Evolutionary conservation across 2,797 vertebrate species (phyloP).

Genomic region (Acanthurus leucopareius): DNA sequence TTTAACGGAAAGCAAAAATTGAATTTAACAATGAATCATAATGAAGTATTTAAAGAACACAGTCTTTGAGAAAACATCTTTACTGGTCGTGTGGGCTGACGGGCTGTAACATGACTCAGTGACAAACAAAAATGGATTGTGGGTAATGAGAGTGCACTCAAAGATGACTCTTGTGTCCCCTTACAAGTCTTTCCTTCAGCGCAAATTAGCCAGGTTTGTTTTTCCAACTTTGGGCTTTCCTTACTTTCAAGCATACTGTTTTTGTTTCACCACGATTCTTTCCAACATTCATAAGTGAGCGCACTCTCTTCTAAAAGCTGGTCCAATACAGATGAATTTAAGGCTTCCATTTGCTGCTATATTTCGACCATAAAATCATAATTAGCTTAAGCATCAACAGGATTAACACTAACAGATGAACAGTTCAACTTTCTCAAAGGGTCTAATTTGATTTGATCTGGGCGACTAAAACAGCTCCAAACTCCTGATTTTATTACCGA

Average conservation of each 20-base stretch:
- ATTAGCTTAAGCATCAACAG: background rate
- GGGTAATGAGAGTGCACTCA: conserved; percentile 1
- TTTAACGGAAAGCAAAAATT: conserved; percentile 57
- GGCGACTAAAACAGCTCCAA: conserved; percentile 2
- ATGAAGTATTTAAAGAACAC: conserved; percentile 23
- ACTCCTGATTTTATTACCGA: conserved; percentile 11
- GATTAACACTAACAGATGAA: conserved; percentile 8
- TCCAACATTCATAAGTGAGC: conserved; percentile 24
- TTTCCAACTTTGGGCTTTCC: conserved; percentile 15
- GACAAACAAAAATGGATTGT: conserved; percentile 31
- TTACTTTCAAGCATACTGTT: conserved; percentile 11
- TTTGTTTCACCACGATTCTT: conserved; percentile 19
- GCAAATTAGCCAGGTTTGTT: conserved; percentile 16
- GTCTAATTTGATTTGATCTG: conserved; percentile 31
- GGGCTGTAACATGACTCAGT: conserved; percentile 21
- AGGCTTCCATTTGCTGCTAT: background rate
- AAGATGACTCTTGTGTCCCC: conserved; percentile 24
- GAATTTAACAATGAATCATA: conserved; percentile 39
- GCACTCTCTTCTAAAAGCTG: background rate
- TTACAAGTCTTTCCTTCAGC: conserved; percentile 33
- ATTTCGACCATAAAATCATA: conserved; percentile 5
- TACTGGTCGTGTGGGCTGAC: conserved; percentile 10
- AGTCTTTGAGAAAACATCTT: conserved; percentile 4
- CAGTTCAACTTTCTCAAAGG: background rate
- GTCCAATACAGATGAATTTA: background rate